phyloP scores from a whole-genome alignment of 1,140 invertebrate genomes.

The Frieseomelitta varia region DNA sequence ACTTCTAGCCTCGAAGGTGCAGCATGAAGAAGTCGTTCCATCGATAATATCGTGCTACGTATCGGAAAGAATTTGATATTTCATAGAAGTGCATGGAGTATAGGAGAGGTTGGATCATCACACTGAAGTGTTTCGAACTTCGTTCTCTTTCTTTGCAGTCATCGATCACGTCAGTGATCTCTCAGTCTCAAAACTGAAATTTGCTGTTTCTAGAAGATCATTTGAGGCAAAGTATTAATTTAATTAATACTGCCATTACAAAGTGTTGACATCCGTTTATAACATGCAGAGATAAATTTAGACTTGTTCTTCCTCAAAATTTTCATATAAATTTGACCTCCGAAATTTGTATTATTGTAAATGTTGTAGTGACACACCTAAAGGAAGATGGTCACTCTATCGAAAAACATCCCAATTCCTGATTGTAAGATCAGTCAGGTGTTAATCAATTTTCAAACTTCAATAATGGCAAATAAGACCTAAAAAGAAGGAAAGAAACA shows the following conservation, averaged over 20 bases:
- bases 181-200: not conserved
- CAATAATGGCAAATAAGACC: not conserved
- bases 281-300: no score
- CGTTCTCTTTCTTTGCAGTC: not conserved
- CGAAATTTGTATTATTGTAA: no score
- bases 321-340: no score
- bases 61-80: slow-evolving; percentile 52
- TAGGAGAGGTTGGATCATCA: not conserved
- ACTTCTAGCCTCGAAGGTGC: slow-evolving; percentile 46
- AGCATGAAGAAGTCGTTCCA: slow-evolving; percentile 49
- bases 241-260: no score
- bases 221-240: not conserved
- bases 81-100: slow-evolving; percentile 30
- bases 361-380: no score
- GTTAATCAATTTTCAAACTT: not conserved
- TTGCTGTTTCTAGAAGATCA: not conserved
- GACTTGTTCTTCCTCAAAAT: no score
- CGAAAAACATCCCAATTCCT: no score
- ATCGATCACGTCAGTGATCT: no score
- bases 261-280: no score
- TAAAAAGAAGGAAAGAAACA: not conserved
- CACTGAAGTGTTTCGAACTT: not conserved
- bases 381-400: not conserved
- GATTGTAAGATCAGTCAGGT: no score
- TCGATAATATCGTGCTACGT: slow-evolving; percentile 36